phyloP scores from a whole-genome alignment of 2,888 invertebrate species.

The Lasioglossum malachurum region DNA sequence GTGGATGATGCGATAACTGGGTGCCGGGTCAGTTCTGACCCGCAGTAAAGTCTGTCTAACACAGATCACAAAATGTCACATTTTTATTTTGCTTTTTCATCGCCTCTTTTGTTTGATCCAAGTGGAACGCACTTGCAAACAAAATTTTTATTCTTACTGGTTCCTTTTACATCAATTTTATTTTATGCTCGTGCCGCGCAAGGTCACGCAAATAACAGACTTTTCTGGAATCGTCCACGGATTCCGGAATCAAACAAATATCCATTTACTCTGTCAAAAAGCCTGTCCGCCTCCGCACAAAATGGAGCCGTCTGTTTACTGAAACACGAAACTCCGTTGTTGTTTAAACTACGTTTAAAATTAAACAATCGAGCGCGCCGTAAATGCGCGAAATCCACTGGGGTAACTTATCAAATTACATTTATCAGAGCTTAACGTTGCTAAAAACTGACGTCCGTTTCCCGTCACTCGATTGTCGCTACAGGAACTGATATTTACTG shows the following conservation, averaged over 20 bases:
- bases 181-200: neutral
- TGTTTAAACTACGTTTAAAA: neutral
- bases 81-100: neutral
- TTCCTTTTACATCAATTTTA: neutral
- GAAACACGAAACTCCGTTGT: neutral
- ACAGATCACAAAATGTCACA: neutral
- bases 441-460: neutral
- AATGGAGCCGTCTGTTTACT: neutral
- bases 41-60: neutral
- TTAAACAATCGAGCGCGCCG: neutral
- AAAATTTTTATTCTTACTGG: neutral
- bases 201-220: neutral
- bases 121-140: no score
- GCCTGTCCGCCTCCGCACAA: neutral
- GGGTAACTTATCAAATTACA: neutral
- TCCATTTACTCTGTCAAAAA: neutral
- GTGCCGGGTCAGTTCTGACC: neutral
- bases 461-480: neutral
- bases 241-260: neutral
- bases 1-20: neutral
- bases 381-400: neutral
- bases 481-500: neutral
- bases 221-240: neutral
- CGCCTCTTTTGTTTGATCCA: neutral
- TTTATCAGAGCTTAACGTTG: neutral